Base-by-base conservation (phyloP, 2,113 vertebrate genomes). In the Fregata magnificens region DNA sequence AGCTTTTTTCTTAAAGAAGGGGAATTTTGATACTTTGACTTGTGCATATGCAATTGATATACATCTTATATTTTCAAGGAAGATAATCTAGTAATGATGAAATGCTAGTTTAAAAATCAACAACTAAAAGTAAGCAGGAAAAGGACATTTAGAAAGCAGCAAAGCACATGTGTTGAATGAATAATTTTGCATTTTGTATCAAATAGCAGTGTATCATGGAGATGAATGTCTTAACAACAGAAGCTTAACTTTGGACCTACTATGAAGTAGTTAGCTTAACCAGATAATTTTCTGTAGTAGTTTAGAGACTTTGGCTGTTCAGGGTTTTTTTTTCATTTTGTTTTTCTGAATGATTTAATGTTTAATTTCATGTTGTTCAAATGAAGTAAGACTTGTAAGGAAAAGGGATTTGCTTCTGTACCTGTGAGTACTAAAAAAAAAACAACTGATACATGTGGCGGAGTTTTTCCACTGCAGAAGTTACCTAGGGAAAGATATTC, bases 291-390 rank as follows among this genome's bases (percentile, higher is more conserved):
- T 82, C 62, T 72, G 12, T 62, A n/a, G 25, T 49, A 59, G 9
- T 67, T 66, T 26, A 40, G 66, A 84, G 13, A 31, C 4, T 32
- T 40, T 24, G 17, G 6, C 55, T 26, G 4, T 70, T 73, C 40
- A 17, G 14, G 6, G 2, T 1, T 5, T 24, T 67, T 22, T n/a
- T n/a, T n/a, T 36, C 5, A 1, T 4, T 90, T 53, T 55, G 2
- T 56, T 85, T 86, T 83, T 74, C 19, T 66, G 25, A 86, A 59
- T 49, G 11, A 59, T 82, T 45, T 88, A 34, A 53, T 81, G 10
- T 63, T 84, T 59, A 34, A 50, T 85, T 93, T 76, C 14, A 19
- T 44, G 13, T 29, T 73, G 32, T 69, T 94, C 38, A 88, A 83
- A 49, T 62, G 19, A 69, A 82, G 20, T 26, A 53, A 71, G 24